These are phyloP conservation scores for Drosophila tripunctata DNA, from an alignment of 2,888 invertebrate genomes.

Conservation along the genomic window DNA sequence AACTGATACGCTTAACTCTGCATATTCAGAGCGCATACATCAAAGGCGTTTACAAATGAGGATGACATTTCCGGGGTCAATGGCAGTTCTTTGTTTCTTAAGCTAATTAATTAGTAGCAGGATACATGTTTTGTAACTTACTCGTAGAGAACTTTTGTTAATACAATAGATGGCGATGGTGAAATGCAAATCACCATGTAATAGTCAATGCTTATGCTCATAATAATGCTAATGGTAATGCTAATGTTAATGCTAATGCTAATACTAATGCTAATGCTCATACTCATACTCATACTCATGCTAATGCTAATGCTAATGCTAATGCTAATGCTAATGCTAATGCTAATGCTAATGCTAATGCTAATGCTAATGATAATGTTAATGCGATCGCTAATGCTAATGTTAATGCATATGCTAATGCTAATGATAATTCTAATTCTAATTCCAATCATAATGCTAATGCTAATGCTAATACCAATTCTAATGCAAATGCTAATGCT, in stretches of 20 bases:
- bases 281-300: background rate
- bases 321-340: background rate
- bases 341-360: slow-evolving; percentile 1
- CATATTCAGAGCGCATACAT: slow-evolving; percentile 1
- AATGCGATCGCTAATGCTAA: background rate
- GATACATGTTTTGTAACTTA: background rate
- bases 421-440: background rate
- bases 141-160: no score
- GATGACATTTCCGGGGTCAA: background rate
- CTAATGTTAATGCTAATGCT: background rate
- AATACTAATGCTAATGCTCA: background rate
- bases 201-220: background rate
- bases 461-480: background rate
- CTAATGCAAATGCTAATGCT: background rate
- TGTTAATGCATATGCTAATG: background rate
- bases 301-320: background rate
- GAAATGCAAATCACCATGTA: background rate
- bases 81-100: background rate
- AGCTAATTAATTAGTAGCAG: slow-evolving; percentile 4
- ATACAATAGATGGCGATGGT: no score
- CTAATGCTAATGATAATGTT: background rate
- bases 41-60: background rate
- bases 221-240: background rate
- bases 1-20: slow-evolving; percentile 2
- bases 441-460: background rate